Conservation (phyloP, 2,888 invertebrate species). For the Crossocerus cetratus region DNA sequence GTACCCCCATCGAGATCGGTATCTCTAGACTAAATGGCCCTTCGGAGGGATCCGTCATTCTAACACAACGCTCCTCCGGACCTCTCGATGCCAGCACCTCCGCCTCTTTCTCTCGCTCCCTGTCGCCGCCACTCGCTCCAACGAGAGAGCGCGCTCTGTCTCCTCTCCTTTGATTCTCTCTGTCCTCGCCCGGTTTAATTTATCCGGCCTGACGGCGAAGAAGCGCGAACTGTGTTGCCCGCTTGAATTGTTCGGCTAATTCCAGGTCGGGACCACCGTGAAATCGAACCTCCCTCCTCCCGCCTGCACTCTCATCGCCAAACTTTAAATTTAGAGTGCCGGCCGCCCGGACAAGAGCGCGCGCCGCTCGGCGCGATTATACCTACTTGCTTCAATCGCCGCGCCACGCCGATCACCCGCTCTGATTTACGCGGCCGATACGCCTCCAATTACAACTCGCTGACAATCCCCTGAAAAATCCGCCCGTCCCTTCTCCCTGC, state of each 20-base stretch:
- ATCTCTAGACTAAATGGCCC: conserved; percentile 71
- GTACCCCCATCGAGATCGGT: conserved; percentile 65
- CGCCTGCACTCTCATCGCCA: neutral
- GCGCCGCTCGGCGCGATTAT: too few species aligned
- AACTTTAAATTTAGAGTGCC: conserved; percentile 31
- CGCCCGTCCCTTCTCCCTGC: conserved; percentile 6
- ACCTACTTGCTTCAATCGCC: too few species aligned
- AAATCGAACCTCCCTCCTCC: conserved; percentile 43
- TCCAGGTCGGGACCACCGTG: conserved; percentile 54
- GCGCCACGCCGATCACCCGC: neutral
- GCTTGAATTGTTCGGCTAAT: conserved; percentile 48
- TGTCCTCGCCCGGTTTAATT: conserved; percentile 67
- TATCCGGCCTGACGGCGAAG: conserved; percentile 62
- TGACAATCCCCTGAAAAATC: neutral
- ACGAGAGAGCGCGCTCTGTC: too few species aligned
- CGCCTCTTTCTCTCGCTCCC: too few species aligned
- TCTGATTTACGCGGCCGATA: neutral
- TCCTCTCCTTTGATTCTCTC: conserved; percentile 5
- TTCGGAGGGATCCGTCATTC: conserved; percentile 72
- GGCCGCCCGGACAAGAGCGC: too few species aligned
- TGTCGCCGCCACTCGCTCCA: too few species aligned
- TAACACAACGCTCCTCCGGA: conserved; percentile 59
- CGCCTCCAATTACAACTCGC: neutral
- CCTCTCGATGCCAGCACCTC: too few species aligned
- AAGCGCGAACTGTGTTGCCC: conserved; percentile 47